Evolutionary conservation across 2,888 invertebrate species (phyloP).

Genomic region (Phymatocera aterrima): DNA sequence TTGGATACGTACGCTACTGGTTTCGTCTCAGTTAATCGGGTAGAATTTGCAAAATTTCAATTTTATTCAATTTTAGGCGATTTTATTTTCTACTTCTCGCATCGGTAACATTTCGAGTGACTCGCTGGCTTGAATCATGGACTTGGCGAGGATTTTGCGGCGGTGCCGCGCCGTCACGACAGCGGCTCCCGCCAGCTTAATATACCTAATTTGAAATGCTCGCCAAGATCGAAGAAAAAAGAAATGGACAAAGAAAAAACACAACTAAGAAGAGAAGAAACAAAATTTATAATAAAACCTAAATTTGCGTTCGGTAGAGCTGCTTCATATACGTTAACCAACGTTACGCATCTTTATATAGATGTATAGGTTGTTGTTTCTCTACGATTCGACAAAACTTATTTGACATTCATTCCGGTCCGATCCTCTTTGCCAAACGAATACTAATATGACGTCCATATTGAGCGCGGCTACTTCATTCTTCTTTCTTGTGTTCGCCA

Average conservation of each 20-base stretch:
- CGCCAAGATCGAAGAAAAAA: background rate
- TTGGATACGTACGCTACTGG: too few relatives aligned
- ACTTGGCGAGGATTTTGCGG: background rate
- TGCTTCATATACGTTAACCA: too few relatives aligned
- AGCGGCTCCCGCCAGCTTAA: background rate
- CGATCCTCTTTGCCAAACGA: constrained; percentile 21
- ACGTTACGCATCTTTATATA: too few relatives aligned
- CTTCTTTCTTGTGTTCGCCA: background rate
- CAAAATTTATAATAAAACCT: background rate
- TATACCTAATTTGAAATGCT: background rate
- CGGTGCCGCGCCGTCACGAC: background rate
- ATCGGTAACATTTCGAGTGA: too few relatives aligned
- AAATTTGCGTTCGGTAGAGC: background rate
- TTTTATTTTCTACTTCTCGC: too few relatives aligned
- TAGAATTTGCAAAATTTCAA: too few relatives aligned
- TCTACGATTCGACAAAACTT: constrained; percentile 26
- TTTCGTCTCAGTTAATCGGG: too few relatives aligned
- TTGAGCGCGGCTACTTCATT: background rate
- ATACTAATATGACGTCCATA: constrained; percentile 37
- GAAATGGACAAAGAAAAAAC: background rate
- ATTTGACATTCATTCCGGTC: constrained; percentile 43
- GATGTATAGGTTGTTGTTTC: constrained; percentile 18
- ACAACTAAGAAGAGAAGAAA: background rate
- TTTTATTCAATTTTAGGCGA: too few relatives aligned
- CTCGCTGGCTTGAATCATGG: too few relatives aligned